phyloP scores from a whole-genome alignment of 37 sponge, comb jelly and placozoan species.

The Diacarnus erythraeanus region DNA sequence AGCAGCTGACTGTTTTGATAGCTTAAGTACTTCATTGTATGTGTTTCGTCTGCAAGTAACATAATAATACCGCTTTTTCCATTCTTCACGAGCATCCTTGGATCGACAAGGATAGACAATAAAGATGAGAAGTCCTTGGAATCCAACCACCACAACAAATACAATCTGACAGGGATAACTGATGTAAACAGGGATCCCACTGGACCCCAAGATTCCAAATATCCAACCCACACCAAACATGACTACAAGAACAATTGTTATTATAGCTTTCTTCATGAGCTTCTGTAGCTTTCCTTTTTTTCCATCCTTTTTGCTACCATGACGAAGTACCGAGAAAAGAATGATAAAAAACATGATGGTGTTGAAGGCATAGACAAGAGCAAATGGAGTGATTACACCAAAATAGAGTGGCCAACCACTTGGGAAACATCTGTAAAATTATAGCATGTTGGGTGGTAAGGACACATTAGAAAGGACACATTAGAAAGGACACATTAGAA shows the following conservation, averaged over 20 bases:
- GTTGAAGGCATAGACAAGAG: constrained; percentile 19
- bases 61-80: constrained; percentile 13
- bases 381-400: constrained; percentile 16
- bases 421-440: constrained; percentile 4
- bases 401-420: background rate
- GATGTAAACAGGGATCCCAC: background rate
- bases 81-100: constrained; percentile 18
- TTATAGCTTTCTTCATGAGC: constrained; percentile 20
- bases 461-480: too few species aligned
- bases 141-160: constrained; percentile 24
- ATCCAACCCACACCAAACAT: constrained; percentile 52
- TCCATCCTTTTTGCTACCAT: constrained; percentile 7
- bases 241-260: constrained; percentile 23
- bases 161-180: constrained; percentile 3
- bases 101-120: constrained; percentile 20
- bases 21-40: background rate
- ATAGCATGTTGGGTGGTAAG: too few species aligned
- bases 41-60: background rate
- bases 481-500: too few species aligned
- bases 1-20: background rate
- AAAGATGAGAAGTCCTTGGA: constrained; percentile 47
- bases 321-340: background rate
- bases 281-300: background rate
- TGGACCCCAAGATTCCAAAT: constrained; percentile 26
- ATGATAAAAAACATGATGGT: constrained; percentile 12